Base-by-base conservation (phyloP, 2,113 vertebrate genomes). In the Acrocephalus arundinaceus region DNA sequence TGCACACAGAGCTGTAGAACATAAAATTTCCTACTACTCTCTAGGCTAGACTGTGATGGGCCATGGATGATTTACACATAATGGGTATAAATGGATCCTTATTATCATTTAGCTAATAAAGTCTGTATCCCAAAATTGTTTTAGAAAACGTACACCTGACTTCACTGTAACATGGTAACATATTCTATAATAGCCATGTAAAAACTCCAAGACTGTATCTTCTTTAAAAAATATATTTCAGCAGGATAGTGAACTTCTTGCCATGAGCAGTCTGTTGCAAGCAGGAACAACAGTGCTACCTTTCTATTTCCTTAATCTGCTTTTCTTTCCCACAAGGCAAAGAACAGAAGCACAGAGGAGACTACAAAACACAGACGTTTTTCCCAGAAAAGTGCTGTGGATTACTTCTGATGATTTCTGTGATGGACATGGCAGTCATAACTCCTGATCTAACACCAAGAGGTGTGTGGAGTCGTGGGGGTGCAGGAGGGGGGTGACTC, bases 381-480 rank as follows among this genome's bases (percentile, higher is more conserved):
- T 45, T 19, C 31, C 51, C 58, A 70, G 41, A 65, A 89, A 75
- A 82, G 18, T 24, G 41, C 9, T 51, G 1, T 27, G 67, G 58
- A 83, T 55, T 30, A 33, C 9, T 70, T 73, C 18, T 78, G 25
- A 30, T 46, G 5, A 27, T 73, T 86, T 77, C 13, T 0, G 0
- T 51, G 63, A 27, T 22, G 16, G 6, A 15, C 6, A 6, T 9
- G 12, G 51, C n/a, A 74, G 13, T 31, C 30, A 2, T 25, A 51
- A 49, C 4, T 76, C 2, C 1, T 45, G 22, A 27, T 39, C 55
- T 39, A 52, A 68, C 10, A 28, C 31, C 31, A 45, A 63, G 51
- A 3, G 3, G 0, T 49, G 41, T 15, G 13, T 45, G 51, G 15
- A 17, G 12, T 8, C 0, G 0, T 49, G 41, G 24, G 9, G 22